phyloP scores from a whole-genome alignment of 1,140 invertebrate species.

The Holotrichia oblita region DNA sequence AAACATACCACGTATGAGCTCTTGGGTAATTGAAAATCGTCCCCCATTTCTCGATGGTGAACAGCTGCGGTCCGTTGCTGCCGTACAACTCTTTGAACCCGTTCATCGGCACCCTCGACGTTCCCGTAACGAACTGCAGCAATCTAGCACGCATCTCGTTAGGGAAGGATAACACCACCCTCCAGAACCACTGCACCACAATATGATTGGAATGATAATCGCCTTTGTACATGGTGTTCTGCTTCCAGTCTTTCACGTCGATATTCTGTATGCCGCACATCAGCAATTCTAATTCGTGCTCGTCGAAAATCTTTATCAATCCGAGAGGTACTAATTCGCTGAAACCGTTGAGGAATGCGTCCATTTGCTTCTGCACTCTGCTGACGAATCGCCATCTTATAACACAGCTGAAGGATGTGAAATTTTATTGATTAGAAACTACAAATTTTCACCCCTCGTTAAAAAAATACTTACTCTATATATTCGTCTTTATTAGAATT shows the following conservation, averaged over 20 bases:
- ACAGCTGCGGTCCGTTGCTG: slow-evolving; percentile 96
- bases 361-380: slow-evolving; percentile 95
- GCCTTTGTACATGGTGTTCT: slow-evolving; percentile 96
- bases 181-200: slow-evolving; percentile 98
- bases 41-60: slow-evolving; percentile 99
- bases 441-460: neutral
- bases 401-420: slow-evolving; percentile 74
- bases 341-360: slow-evolving; percentile 94
- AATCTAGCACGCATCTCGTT: slow-evolving; percentile 96
- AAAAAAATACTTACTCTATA: slow-evolving; percentile 77
- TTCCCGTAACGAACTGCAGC: too few species aligned
- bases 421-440: neutral
- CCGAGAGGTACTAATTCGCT: slow-evolving; percentile 90
- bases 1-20: slow-evolving; percentile 93
- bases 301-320: slow-evolving; percentile 96
- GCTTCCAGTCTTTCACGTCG: slow-evolving; percentile 98
- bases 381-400: slow-evolving; percentile 98
- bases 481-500: slow-evolving; percentile 98
- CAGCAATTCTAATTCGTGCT: slow-evolving; percentile 95
- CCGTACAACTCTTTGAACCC: slow-evolving; percentile 98
- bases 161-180: slow-evolving; percentile 93
- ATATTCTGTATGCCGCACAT: slow-evolving; percentile 99
- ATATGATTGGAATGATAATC: slow-evolving; percentile 98
- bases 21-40: slow-evolving; percentile 91
- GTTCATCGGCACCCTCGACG: slow-evolving; percentile 98